These are phyloP conservation scores for Drosophila kuntzei DNA, from an alignment of 2,888 invertebrate species.

Conservation along the genomic window DNA sequence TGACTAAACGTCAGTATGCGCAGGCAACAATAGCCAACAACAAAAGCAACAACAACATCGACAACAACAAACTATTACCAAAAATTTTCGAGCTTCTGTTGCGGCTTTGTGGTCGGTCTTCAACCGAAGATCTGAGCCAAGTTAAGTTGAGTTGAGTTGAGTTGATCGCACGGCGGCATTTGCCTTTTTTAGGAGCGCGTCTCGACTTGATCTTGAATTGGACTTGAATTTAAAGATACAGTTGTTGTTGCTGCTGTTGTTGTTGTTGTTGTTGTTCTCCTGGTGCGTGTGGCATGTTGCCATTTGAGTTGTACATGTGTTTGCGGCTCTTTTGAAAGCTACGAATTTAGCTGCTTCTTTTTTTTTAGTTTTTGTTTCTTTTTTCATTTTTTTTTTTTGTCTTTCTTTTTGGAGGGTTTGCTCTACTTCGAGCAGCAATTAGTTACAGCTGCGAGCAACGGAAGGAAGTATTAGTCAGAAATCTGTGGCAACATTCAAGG, in stretches of 20 bases:
- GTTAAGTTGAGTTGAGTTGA: conserved; percentile 9
- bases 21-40: conserved; percentile 50
- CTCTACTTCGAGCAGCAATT: conserved; percentile 62
- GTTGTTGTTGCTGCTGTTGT: conserved; percentile 29
- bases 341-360: conserved; percentile 37
- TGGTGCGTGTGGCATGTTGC: conserved; percentile 79
- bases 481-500: conserved; percentile 34
- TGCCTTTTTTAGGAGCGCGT: conserved; percentile 52
- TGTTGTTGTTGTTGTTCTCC: conserved; percentile 29
- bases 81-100: conserved; percentile 78
- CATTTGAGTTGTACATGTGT: conserved; percentile 80
- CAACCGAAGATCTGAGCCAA: conserved; percentile 29
- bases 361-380: conserved; percentile 18
- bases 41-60: conserved; percentile 34
- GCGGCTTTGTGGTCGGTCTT: conserved; percentile 70
- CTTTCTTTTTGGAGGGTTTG: conserved; percentile 31
- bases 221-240: conserved; percentile 51
- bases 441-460: conserved; percentile 69
- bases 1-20: conserved; percentile 74
- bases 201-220: conserved; percentile 49
- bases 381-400: conserved; percentile 3
- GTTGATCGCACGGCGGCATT: conserved; percentile 44
- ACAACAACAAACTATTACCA: conserved; percentile 74
- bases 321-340: conserved; percentile 72
- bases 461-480: conserved; percentile 77